A percentile compares a stretch with the other conserved stretches of the same genome.
These are phyloP conservation scores for Ptiloglossa arizonensis DNA, from an alignment of 1,140 invertebrate genomes.

Conservation along the genomic window DNA sequence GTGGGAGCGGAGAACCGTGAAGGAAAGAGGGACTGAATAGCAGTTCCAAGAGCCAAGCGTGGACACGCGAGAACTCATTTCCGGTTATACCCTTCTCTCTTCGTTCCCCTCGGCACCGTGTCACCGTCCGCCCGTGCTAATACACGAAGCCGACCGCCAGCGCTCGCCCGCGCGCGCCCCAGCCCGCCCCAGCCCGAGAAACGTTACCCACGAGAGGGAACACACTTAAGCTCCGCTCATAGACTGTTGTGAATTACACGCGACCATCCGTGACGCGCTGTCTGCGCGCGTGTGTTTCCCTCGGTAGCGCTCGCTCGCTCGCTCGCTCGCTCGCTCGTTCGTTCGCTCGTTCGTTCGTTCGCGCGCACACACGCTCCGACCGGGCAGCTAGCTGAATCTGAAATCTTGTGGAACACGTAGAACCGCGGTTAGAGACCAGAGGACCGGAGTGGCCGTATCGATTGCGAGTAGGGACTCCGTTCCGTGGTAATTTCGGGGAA, in stretches of 20 bases:
- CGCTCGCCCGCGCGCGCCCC: background rate
- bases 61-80: slow-evolving; percentile 78
- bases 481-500: slow-evolving; percentile 21
- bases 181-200: too few species aligned
- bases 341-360: too few species aligned
- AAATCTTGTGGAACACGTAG: slow-evolving; percentile 37
- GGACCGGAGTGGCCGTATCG: slow-evolving; percentile 28
- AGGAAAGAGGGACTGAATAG: slow-evolving; percentile 55
- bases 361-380: too few species aligned
- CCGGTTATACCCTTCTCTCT: slow-evolving; percentile 59
- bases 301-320: too few species aligned
- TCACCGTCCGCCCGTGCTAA: slow-evolving; percentile 21
- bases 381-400: slow-evolving; percentile 20
- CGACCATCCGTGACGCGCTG: slow-evolving; percentile 46
- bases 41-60: slow-evolving; percentile 67
- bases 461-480: slow-evolving; percentile 3
- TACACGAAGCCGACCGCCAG: slow-evolving; percentile 20
- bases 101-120: slow-evolving; percentile 27
- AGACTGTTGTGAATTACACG: slow-evolving; percentile 56
- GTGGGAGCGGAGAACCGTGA: slow-evolving; percentile 38
- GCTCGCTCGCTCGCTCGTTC: background rate
- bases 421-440: slow-evolving; percentile 9
- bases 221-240: slow-evolving; percentile 41
- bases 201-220: slow-evolving; percentile 30
- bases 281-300: slow-evolving; percentile 1